Conservation (phyloP, 2,888 invertebrate species). For the Archips crataeganus region DNA sequence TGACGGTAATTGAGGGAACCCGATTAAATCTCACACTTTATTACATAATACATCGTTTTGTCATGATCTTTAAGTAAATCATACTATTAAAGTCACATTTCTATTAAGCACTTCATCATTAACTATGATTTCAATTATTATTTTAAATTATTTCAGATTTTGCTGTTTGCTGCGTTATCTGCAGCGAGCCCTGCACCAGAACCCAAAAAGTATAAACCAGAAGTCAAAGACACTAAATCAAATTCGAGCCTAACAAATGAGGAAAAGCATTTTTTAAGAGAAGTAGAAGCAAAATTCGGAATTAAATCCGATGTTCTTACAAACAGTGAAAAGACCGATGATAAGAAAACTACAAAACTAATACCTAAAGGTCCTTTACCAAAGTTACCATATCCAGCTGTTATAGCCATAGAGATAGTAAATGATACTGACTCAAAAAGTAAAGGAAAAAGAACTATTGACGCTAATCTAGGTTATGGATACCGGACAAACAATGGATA, state of each 20-base stretch:
- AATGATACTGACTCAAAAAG: conserved; percentile 82
- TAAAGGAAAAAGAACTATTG: conserved; percentile 90
- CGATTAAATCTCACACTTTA: neutral
- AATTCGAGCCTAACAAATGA: conserved; percentile 70
- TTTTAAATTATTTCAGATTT: conserved; percentile 70
- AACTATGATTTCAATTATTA: neutral
- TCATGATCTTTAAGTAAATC: conserved; percentile 3
- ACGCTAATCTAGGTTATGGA: conserved; percentile 90
- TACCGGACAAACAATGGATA: conserved; percentile 84
- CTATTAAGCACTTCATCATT: neutral
- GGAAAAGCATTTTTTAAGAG: conserved; percentile 77
- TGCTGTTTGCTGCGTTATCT: conserved; percentile 62
- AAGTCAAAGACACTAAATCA: conserved; percentile 60
- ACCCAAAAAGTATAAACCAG: conserved; percentile 76
- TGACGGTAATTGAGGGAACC: neutral
- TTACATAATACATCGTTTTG: conserved; percentile 6
- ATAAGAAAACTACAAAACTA: conserved; percentile 42
- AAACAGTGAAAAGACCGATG: conserved; percentile 42
- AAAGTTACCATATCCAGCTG: conserved; percentile 77
- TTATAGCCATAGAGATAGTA: conserved; percentile 87
- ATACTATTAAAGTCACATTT: conserved; percentile 9
- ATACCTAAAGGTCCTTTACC: conserved; percentile 44
- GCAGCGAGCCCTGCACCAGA: conserved; percentile 68
- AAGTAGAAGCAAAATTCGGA: conserved; percentile 80
- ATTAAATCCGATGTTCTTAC: conserved; percentile 65